A percentile compares a stretch with the other conserved stretches of the same genome.
These are phyloP conservation scores for Cyclargus thomasi DNA, from an alignment of 1,140 invertebrate genomes.

Conservation along the genomic window DNA sequence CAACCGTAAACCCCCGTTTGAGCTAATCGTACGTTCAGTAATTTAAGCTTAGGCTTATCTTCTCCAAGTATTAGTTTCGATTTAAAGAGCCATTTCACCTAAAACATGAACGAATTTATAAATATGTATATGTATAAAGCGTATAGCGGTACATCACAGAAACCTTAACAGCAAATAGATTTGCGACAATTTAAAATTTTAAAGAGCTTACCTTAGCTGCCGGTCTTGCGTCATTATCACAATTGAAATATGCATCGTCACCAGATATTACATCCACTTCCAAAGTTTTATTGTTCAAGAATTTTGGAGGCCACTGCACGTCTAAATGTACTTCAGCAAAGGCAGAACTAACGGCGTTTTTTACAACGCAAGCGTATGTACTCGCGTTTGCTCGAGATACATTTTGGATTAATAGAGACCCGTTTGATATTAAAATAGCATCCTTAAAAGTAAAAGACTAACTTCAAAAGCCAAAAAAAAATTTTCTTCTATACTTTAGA, in stretches of 20 bases:
- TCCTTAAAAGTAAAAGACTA: conserved; percentile 34
- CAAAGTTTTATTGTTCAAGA: conserved; percentile 11
- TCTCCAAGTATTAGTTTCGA: conserved; percentile 50
- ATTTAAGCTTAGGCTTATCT: conserved; percentile 41
- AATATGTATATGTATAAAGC: too few species aligned
- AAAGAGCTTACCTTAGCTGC: conserved; percentile 43
- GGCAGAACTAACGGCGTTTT: conserved; percentile 43
- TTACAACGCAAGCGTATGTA: conserved; percentile 52
- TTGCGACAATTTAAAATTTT: too few species aligned
- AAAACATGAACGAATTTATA: conserved; percentile 29
- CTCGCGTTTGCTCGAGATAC: conserved; percentile 44
- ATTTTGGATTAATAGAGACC: conserved; percentile 38
- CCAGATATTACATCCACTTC: conserved; percentile 34
- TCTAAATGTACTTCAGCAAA: conserved; percentile 34
- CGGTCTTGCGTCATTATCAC: conserved; percentile 59
- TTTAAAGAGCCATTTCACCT: conserved; percentile 62
- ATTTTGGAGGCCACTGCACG: conserved; percentile 55
- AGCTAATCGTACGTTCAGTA: conserved; percentile 41
- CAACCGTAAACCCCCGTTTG: conserved; percentile 58
- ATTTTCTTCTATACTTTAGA: too few species aligned
- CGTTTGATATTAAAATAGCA: conserved; percentile 43
- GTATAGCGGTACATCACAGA: too few species aligned
- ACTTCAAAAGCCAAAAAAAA: too few species aligned
- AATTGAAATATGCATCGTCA: conserved; percentile 47
- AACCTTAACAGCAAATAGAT: too few species aligned